These are phyloP conservation scores for Ganaspis sp. DNA, from an alignment of 1,140 invertebrate species.

Conservation along the genomic window DNA sequence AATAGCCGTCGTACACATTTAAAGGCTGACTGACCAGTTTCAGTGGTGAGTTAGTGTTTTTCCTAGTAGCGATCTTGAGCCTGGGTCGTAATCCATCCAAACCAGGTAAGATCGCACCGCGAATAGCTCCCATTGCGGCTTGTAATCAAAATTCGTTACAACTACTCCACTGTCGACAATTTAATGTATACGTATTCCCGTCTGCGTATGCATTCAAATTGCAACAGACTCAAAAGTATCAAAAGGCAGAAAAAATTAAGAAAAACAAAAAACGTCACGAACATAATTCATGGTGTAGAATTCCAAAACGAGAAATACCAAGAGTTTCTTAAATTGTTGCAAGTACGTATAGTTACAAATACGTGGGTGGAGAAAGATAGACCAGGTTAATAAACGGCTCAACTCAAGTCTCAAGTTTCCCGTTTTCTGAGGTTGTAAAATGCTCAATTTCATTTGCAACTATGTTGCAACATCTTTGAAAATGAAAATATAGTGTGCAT, in stretches of 20 bases:
- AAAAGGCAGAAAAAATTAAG: background rate
- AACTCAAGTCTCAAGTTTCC: background rate
- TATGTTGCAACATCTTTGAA: background rate
- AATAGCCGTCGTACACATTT: conserved; percentile 58
- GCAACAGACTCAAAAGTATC: conserved; percentile 4
- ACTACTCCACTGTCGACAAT: conserved; percentile 35
- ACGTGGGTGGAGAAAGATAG: background rate
- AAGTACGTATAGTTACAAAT: background rate
- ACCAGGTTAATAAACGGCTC: background rate
- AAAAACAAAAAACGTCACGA: conserved; percentile 1
- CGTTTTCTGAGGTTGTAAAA: conserved; percentile 3
- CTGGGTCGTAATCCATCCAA: conserved; percentile 47
- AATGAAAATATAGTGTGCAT: background rate
- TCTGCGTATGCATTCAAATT: conserved; percentile 36
- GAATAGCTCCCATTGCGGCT: conserved; percentile 48
- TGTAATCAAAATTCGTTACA: conserved; percentile 66
- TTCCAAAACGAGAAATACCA: background rate
- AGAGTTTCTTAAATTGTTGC: conserved; percentile 17
- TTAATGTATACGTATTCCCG: conserved; percentile 24
- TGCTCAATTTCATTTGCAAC: background rate
- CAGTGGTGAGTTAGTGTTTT: conserved; percentile 63
- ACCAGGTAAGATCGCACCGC: conserved; percentile 46
- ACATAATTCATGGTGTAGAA: background rate
- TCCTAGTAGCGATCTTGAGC: conserved; percentile 62
- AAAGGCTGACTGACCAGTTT: conserved; percentile 63